Base-by-base conservation (phyloP, 2,888 invertebrate species). In the Chaetoderma sp. region DNA sequence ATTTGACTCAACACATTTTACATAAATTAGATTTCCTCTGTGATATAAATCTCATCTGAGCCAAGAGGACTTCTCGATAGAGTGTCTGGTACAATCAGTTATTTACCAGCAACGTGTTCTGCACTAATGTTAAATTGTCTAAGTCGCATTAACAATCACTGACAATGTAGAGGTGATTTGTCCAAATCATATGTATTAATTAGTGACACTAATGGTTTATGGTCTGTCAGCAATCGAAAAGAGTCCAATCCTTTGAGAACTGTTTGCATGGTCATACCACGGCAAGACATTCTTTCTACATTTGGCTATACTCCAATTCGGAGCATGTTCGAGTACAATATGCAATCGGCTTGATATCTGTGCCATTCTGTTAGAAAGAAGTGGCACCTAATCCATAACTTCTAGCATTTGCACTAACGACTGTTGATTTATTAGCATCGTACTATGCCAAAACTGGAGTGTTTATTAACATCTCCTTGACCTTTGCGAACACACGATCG, bases 381-480 rank as follows among this genome's bases (percentile, higher is more conserved):
- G 63, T 72, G 13, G 44, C 75, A 23, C 73, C 75, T 18, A 75
- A 16, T 8, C 76, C 70, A 58, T 63, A 75, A 28, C 69, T 70
- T 23, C 69, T 73, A 0, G 71, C 65, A 32, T 74, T 73, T 2
- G 72, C 74, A 49, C 69, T 68, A 2, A 77, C 75, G 2, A 69
- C 45, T 13, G 66, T 65, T 18, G 74, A 65, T 54, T 73, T 72
- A 2, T 25, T 32, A 0, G 47, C 13, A 44, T 76, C 72, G 61
- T 72, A 73, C 28, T 62, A 76, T 16, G 60, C 36, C n/a, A 77
- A 60, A 8, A 64, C 57, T 8, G 68, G 69, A 23, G 77, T 39
- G n/a, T 52, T 55, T 5, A 49, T 60, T 18, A 76, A 8, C 32
- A 57, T 27, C 10, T 60, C 44, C 42, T 76, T 77, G 2, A 69